Conservation (phyloP, 2,113 vertebrate genomes). For the Platysternon megacephalum region DNA sequence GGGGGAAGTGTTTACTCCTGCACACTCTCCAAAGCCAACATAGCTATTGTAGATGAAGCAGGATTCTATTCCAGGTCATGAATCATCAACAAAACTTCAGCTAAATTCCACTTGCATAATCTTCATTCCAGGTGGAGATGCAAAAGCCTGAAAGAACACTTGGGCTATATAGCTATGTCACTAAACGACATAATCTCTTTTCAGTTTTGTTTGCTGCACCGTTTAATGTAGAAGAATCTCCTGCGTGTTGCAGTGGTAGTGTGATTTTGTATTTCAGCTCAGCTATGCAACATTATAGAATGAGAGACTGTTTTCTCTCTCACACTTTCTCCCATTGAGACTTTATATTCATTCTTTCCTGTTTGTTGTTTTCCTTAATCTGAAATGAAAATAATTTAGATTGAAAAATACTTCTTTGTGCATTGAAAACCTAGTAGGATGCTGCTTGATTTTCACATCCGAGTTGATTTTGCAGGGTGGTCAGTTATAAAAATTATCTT, state of each 20-base stretch:
- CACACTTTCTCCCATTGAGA: background rate
- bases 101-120: background rate
- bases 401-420: background rate
- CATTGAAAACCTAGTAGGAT: background rate
- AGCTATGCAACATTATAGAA: background rate
- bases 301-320: background rate
- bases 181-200: background rate
- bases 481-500: background rate
- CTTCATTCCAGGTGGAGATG: background rate
- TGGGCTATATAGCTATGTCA: background rate
- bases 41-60: background rate
- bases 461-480: background rate
- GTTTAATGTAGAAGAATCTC: background rate
- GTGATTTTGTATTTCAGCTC: background rate
- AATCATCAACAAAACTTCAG: background rate
- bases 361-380: background rate
- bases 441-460: background rate
- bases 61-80: background rate
- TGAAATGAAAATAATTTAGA: background rate
- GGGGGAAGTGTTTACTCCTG: background rate
- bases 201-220: background rate
- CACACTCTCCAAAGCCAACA: background rate
- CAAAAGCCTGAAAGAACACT: background rate
- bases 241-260: background rate
- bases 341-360: background rate